Evolutionary conservation across 1,140 invertebrate genomes (phyloP).

Genomic region (Euura saliciscinereae): DNA sequence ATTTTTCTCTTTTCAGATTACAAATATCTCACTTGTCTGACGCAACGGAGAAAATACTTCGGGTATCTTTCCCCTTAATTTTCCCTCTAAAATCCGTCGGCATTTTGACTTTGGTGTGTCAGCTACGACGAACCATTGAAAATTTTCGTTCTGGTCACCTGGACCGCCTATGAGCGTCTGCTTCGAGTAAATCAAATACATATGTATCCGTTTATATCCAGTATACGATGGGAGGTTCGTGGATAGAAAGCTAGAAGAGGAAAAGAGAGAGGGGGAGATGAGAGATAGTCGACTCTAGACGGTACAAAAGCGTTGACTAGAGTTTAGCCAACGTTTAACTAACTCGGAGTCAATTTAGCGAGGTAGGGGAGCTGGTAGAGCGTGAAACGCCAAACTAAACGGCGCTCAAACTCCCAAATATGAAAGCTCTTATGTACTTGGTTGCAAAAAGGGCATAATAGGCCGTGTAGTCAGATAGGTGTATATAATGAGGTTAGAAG

Average conservation of each 20-base stretch:
- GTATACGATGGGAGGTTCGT: not conserved
- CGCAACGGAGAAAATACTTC: not conserved
- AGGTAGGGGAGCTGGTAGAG: constrained; percentile 52
- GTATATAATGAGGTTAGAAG: constrained; percentile 54
- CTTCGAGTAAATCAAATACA: constrained; percentile 20
- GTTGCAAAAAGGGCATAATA: constrained; percentile 54
- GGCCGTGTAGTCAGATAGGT: constrained; percentile 48
- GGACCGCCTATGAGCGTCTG: not conserved
- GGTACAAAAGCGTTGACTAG: constrained; percentile 27
- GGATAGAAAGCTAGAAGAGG: constrained; percentile 46
- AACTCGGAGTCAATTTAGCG: constrained; percentile 28
- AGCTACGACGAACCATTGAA: not conserved
- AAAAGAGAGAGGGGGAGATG: constrained; percentile 47
- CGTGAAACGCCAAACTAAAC: constrained; percentile 61
- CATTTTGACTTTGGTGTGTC: too few relatives aligned
- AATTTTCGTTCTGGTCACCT: not conserved
- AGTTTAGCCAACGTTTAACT: constrained; percentile 29
- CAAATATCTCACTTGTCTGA: not conserved
- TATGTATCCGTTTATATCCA: constrained; percentile 9
- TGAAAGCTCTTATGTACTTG: constrained; percentile 25
- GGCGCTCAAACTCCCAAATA: constrained; percentile 51
- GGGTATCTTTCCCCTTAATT: too few relatives aligned
- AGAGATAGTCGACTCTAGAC: not conserved
- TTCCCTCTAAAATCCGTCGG: too few relatives aligned
- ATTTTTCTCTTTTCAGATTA: not conserved